phyloP scores from a whole-genome alignment of 2,113 vertebrate genomes.

The Sialia sialis region DNA sequence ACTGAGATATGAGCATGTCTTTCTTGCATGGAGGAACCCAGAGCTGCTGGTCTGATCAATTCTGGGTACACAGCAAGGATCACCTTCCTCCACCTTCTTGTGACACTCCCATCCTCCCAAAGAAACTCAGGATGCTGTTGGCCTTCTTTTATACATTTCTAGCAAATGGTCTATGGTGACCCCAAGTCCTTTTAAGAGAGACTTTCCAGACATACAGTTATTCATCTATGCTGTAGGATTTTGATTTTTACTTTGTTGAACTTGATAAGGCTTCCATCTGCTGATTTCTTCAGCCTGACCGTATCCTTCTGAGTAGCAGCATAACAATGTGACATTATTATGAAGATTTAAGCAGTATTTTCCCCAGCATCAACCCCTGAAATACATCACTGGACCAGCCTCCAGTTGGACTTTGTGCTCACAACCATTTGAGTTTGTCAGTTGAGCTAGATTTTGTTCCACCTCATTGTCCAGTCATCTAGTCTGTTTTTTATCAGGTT shows the following conservation, averaged over 20 bases:
- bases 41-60: not conserved
- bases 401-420: not conserved
- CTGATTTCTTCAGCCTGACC: not conserved
- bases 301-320: not conserved
- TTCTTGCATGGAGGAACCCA: not conserved
- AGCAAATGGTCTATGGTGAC: too few species aligned
- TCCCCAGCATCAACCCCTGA: not conserved
- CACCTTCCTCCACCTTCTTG: not conserved
- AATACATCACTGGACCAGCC: not conserved
- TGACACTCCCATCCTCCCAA: not conserved
- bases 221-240: not conserved
- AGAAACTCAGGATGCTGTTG: not conserved
- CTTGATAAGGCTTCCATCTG: not conserved
- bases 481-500: not conserved
- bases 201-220: not conserved
- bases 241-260: not conserved
- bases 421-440: not conserved
- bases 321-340: not conserved
- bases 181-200: not conserved
- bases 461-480: not conserved
- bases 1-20: rapidly evolving
- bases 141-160: not conserved
- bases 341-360: not conserved
- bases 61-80: not conserved
- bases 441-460: not conserved